These are phyloP conservation scores for Dipodomys ordii DNA, from an alignment of 2,113 vertebrate genomes.

Conservation along the genomic window DNA sequence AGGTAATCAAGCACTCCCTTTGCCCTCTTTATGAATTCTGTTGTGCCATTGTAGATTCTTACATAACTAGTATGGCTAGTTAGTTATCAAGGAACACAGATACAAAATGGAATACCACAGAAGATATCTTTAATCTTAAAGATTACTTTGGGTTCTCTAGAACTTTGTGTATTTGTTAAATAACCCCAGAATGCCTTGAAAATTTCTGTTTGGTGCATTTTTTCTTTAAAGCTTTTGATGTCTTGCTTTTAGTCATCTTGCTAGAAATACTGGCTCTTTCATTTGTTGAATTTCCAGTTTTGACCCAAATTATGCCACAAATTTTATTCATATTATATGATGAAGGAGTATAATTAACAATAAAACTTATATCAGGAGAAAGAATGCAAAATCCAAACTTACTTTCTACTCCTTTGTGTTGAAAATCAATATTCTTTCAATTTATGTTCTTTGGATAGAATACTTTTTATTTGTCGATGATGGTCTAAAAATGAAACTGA, in stretches of 20 bases:
- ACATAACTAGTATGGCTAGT: not conserved
- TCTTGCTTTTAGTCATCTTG: not conserved
- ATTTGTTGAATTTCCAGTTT: not conserved
- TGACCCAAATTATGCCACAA: not conserved
- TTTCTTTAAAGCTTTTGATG: not conserved
- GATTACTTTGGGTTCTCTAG: not conserved
- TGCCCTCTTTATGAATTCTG: not conserved
- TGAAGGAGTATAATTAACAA: not conserved
- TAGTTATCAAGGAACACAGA: not conserved
- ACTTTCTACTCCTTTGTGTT: not conserved
- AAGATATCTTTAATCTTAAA: not conserved
- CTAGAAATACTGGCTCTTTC: not conserved
- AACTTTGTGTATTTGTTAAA: not conserved
- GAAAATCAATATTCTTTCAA: not conserved
- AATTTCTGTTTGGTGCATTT: not conserved
- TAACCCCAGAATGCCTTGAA: not conserved
- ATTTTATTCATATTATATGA: not conserved
- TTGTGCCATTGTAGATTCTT: not conserved
- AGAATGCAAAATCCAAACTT: constrained; percentile 19
- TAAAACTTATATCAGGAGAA: not conserved
- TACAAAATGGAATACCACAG: not conserved
- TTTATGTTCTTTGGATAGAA: constrained; percentile 7
- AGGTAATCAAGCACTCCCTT: not conserved
- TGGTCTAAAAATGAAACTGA: not conserved
- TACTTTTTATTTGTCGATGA: not conserved